Evolutionary conservation across 2,113 vertebrate genomes (phyloP).

Genomic region (Eidolon helvum): DNA sequence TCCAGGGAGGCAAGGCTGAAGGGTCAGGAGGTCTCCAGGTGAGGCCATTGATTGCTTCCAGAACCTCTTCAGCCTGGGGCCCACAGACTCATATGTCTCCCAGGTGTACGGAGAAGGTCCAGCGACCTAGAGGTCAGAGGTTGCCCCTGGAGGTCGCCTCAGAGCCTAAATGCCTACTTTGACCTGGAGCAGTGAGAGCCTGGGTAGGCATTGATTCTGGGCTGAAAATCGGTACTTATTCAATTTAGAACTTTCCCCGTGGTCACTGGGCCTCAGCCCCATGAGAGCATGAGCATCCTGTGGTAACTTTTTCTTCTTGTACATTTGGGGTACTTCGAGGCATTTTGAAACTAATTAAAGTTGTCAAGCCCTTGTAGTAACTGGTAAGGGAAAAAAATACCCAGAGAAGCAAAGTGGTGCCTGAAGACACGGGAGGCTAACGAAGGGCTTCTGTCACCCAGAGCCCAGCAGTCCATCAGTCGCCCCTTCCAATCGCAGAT

Average conservation of each 20-base stretch:
- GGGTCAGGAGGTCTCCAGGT: neutral
- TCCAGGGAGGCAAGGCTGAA: neutral
- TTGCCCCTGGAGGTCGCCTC: neutral
- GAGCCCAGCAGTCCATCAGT: neutral
- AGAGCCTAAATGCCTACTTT: neutral
- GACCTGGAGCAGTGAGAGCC: neutral
- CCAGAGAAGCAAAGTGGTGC: accelerated
- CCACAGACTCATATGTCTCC: too few species aligned
- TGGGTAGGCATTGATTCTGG: too few species aligned
- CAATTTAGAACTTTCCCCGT: neutral
- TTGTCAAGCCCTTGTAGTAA: neutral
- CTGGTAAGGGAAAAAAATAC: neutral
- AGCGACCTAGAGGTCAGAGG: neutral
- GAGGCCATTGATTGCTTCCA: neutral
- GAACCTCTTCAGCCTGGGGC: neutral
- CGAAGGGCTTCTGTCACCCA: neutral
- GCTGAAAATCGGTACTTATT: neutral
- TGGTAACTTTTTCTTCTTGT: neutral
- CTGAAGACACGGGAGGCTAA: neutral
- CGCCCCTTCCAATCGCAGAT: neutral
- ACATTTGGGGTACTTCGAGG: neutral
- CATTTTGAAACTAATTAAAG: neutral
- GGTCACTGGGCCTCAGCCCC: neutral
- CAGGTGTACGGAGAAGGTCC: neutral
- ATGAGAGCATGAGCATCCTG: too few species aligned